phyloP scores from a whole-genome alignment of 1,140 invertebrate species.

The Ylistrum balloti region DNA sequence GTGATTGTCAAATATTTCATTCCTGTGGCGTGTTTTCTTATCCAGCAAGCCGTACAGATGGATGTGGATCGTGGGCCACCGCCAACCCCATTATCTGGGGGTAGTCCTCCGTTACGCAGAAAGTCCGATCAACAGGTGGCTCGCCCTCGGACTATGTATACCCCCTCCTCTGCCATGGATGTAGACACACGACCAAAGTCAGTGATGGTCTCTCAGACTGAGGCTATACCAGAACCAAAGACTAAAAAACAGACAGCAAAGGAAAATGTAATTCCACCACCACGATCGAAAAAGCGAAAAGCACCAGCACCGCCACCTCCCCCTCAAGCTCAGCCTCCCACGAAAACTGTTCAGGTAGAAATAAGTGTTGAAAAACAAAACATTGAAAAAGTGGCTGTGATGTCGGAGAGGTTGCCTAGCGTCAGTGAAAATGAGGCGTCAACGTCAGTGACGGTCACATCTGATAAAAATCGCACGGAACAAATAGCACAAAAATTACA shows the following conservation, averaged over 20 bases:
- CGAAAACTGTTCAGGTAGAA: constrained; percentile 66
- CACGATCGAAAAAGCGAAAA: constrained; percentile 70
- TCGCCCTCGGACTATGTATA: constrained; percentile 75
- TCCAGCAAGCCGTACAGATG: constrained; percentile 35
- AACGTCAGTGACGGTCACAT: constrained; percentile 79
- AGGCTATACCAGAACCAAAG: background rate
- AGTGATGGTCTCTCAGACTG: background rate
- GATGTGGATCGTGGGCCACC: constrained; percentile 44
- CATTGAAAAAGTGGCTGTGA: constrained; percentile 47
- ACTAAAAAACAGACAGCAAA: constrained; percentile 51
- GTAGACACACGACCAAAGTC: background rate
- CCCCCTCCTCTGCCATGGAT: constrained; percentile 41
- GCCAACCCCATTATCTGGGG: background rate
- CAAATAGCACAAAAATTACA: constrained; percentile 80
- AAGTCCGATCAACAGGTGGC: background rate
- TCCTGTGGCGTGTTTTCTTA: background rate
- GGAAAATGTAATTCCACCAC: constrained; percentile 56
- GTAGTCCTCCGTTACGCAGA: constrained; percentile 47
- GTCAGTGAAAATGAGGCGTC: constrained; percentile 50
- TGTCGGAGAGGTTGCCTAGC: constrained; percentile 47
- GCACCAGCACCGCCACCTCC: constrained; percentile 74
- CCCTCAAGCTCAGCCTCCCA: constrained; percentile 49
- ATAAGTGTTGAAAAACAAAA: constrained; percentile 61
- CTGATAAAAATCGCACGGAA: constrained; percentile 40
- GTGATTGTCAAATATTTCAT: too few species aligned